A percentile compares a stretch with the other conserved stretches of the same genome.
phyloP scores from a whole-genome alignment of 2,113 vertebrate genomes.

The Alosa alosa region DNA sequence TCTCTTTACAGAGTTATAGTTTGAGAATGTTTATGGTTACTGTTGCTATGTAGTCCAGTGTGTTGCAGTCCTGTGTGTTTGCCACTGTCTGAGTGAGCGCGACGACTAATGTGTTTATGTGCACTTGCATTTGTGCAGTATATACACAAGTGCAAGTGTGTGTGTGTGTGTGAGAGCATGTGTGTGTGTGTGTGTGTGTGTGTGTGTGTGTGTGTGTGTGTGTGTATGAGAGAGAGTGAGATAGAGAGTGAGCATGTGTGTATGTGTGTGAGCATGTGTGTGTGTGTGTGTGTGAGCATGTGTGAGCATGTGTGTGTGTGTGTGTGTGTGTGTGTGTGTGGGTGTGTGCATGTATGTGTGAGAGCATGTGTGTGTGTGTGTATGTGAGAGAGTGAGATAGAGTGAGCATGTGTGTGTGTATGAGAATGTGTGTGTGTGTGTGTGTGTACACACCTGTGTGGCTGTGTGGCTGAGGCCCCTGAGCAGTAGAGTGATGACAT shows the following conservation, averaged over 20 bases:
- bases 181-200: background rate
- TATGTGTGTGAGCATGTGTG: background rate
- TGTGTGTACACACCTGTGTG: constrained; percentile 76
- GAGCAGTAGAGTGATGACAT: constrained; percentile 83
- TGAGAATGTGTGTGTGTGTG: constrained; percentile 1
- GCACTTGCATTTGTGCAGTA: background rate
- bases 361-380: background rate
- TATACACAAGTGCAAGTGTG: background rate
- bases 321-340: background rate
- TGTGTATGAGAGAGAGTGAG: too few species aligned
- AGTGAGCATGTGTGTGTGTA: background rate
- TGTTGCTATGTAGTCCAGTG: background rate
- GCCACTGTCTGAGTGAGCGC: background rate
- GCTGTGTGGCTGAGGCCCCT: constrained; percentile 83
- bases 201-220: background rate
- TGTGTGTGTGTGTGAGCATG: background rate
- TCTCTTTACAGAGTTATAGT: too few species aligned
- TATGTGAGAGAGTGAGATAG: too few species aligned
- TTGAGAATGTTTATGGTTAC: too few species aligned
- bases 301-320: background rate
- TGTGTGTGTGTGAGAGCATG: background rate
- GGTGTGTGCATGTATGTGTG: background rate
- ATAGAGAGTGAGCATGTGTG: too few species aligned
- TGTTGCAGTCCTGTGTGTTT: background rate
- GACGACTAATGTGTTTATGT: background rate